These are phyloP conservation scores for Meta bourneti DNA, from an alignment of 2,888 invertebrate species.

Conservation along the genomic window DNA sequence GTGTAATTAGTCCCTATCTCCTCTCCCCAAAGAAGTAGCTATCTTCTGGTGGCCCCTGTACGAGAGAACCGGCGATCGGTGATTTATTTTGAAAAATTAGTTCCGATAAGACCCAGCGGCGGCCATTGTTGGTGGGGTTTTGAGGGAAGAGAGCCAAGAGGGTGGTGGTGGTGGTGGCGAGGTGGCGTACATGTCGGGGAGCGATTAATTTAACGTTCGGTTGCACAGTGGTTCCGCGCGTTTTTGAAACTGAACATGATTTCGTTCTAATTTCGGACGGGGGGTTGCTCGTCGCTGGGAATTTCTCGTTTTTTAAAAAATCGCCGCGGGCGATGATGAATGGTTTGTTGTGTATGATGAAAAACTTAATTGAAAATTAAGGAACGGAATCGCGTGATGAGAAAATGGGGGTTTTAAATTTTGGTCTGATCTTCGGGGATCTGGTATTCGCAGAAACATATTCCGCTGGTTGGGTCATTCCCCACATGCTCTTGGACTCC, in stretches of 20 bases:
- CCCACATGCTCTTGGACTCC: no score
- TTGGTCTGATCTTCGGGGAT: background rate
- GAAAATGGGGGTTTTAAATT: no score
- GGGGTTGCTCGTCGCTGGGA: no score
- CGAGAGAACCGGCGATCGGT: conserved; percentile 71
- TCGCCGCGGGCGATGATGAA: background rate
- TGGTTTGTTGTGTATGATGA: background rate
- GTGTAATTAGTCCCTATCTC: conserved; percentile 75
- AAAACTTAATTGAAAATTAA: conserved; percentile 1
- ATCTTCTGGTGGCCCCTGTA: conserved; percentile 63
- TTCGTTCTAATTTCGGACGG: background rate
- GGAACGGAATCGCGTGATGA: background rate
- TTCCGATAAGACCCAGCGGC: conserved; percentile 70
- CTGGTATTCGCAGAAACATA: no score
- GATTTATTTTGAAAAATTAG: conserved; percentile 77
- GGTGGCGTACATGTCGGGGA: conserved; percentile 30
- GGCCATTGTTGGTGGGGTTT: conserved; percentile 67
- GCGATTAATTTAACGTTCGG: conserved; percentile 75
- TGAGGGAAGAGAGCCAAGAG: conserved; percentile 46
- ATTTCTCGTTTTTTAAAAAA: no score
- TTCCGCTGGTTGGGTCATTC: no score
- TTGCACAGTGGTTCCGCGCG: conserved; percentile 11
- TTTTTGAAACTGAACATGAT: conserved; percentile 31
- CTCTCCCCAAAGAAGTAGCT: conserved; percentile 67
- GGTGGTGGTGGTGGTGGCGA: conserved; percentile 14